A percentile compares a stretch with the other conserved stretches of the same genome.
These are phyloP conservation scores for Athalia circularis DNA, from an alignment of 2,888 invertebrate genomes.

Conservation along the genomic window DNA sequence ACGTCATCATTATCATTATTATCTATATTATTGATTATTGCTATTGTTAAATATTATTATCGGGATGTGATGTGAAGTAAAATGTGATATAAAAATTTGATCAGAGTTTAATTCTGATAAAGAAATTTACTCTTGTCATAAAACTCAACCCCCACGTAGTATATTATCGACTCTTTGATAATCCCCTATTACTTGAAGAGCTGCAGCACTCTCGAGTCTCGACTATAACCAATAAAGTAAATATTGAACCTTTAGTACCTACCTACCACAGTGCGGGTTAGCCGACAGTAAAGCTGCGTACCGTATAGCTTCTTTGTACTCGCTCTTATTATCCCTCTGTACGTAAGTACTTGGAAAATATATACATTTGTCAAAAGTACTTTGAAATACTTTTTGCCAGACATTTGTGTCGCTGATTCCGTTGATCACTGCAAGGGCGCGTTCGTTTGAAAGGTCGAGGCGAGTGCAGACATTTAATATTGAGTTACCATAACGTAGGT, in stretches of 20 bases:
- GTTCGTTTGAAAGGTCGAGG: conserved; percentile 9
- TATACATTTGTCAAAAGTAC: background rate
- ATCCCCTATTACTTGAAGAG: conserved; percentile 62
- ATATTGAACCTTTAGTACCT: conserved; percentile 46
- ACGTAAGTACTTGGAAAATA: too few relatives aligned
- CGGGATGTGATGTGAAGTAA: background rate
- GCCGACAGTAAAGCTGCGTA: background rate
- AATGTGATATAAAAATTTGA: background rate
- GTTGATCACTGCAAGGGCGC: too few relatives aligned
- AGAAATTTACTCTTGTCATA: conserved; percentile 13
- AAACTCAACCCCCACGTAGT: conserved; percentile 1
- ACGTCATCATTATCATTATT: too few relatives aligned
- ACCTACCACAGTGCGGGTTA: too few relatives aligned
- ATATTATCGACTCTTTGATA: conserved; percentile 44
- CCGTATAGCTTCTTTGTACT: conserved; percentile 1
- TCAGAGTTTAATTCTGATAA: background rate
- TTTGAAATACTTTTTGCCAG: background rate
- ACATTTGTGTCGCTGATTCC: too few relatives aligned
- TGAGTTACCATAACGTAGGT: background rate
- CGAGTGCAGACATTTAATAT: conserved; percentile 11
- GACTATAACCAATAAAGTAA: conserved; percentile 65
- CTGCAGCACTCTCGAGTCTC: conserved; percentile 53
- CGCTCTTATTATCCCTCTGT: too few relatives aligned
- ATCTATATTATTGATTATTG: too few relatives aligned
- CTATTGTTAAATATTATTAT: too few relatives aligned